Base-by-base conservation (phyloP, 2,888 invertebrate species). In the Yponomeuta evonymella region DNA sequence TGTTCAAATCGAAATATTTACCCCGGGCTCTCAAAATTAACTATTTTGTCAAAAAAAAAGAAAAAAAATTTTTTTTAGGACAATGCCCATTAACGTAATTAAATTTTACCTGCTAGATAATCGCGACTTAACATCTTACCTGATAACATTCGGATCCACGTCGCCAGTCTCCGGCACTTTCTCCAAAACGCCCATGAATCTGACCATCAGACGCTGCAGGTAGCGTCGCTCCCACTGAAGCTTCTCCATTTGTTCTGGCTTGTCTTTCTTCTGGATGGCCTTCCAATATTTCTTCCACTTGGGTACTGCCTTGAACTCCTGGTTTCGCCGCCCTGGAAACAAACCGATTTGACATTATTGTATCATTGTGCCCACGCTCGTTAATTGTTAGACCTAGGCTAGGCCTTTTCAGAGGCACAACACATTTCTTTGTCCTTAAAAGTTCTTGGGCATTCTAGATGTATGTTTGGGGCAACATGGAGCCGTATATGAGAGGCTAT, bases 241-340 rank as follows among this genome's bases (percentile, higher is more conserved):
- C 76, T 95, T 95, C 1, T 96, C 95, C 72, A 94, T 88, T 72
- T 93, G 83, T 71, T 95, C 95, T 0, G 95, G 94, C 75, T 95
- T 95, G 79, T 97, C 97, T 78, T 96, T 97, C 82, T 97, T 98
- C 79, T 96, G 95, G 70, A 98, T 95, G 6, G 96, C 95, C 73
- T 96, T 95, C 97, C 97, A 99, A 81, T 96, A 97, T 84, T 98
- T 98, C 72, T 94, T 94, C 96, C 98, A 97, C 85, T 97, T 97
- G 0, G 98, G 96, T 76, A 96, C 95, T 65, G 94, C 93, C 82
- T 95, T 95, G 77, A 99, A 96, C 83, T 99, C 97, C 78, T 96
- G 94, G 75, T 97, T 97, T 77, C 98, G 92, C 69, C 98, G 94
- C 63, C 95, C 95, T 96, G 86, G 65, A 72, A 1, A 15, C 15